Evolutionary conservation across 2,113 vertebrate genomes (phyloP).

Genomic region (Leptobrachium ailaonicum): DNA sequence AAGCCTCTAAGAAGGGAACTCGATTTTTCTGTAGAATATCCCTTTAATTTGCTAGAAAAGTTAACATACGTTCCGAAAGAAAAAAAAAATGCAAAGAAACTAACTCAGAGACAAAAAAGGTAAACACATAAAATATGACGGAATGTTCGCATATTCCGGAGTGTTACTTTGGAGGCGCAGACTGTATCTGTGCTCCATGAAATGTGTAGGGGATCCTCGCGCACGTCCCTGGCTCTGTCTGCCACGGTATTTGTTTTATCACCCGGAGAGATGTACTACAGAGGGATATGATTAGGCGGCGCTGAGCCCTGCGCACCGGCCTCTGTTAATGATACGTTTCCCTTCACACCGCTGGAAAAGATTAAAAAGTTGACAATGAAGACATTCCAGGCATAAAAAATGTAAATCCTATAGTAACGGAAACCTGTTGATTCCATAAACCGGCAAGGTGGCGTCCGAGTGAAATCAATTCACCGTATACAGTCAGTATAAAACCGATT

Average conservation of each 20-base stretch:
- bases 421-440: slow-evolving; percentile 14
- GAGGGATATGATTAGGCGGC: slow-evolving; percentile 17
- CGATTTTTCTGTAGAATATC: no score
- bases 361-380: slow-evolving; percentile 34
- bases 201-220: no score
- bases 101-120: no score
- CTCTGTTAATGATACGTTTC: slow-evolving; percentile 5
- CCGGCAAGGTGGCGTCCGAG: slow-evolving; percentile 15
- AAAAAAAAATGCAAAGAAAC: no score
- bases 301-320: slow-evolving; percentile 4
- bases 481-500: not conserved
- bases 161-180: no score
- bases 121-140: no score
- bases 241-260: slow-evolving; percentile 7
- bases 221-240: not conserved
- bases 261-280: slow-evolving; percentile 14
- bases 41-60: no score
- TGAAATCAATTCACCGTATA: slow-evolving; percentile 31
- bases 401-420: slow-evolving; percentile 12
- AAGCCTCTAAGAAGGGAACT: no score
- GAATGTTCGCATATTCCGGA: no score
- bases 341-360: slow-evolving; percentile 10
- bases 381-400: slow-evolving; percentile 8
- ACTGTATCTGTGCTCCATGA: no score
- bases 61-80: no score